Percentiles rank a stretch among this genome's conserved stretches.
Evolutionary conservation across 2,888 invertebrate species (phyloP).

Genomic region (Drosophila acutilabella): DNA sequence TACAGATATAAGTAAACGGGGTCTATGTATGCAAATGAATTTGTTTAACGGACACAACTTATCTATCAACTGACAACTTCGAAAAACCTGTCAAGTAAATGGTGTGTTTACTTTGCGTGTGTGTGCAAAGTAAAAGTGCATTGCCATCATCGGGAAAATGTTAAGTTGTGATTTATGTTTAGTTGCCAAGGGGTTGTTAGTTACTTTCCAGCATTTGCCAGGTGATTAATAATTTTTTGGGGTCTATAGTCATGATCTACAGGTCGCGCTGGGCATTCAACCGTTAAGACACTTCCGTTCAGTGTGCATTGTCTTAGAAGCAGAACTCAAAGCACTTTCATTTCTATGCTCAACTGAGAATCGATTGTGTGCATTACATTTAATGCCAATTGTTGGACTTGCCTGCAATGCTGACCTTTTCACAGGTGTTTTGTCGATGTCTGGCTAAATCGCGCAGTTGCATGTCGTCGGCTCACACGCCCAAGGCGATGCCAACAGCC

Average conservation of each 20-base stretch:
- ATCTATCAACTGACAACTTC: slow-evolving; percentile 7
- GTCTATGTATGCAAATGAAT: slow-evolving; percentile 40
- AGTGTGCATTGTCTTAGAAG: slow-evolving; percentile 52
- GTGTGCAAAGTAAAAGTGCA: slow-evolving; percentile 37
- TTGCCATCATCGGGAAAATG: slow-evolving; percentile 24
- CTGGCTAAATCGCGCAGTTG: slow-evolving; percentile 16
- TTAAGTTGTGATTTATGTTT: slow-evolving; percentile 17
- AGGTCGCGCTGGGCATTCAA: slow-evolving; percentile 38
- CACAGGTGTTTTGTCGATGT: slow-evolving; percentile 16
- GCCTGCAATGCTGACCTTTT: slow-evolving; percentile 34
- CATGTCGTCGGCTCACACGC: slow-evolving; percentile 53
- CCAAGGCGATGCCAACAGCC: slow-evolving; percentile 57
- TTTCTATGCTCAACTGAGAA: slow-evolving; percentile 38
- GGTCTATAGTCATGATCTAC: slow-evolving; percentile 35
- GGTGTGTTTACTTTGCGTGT: background rate
- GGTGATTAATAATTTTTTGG: slow-evolving; percentile 32
- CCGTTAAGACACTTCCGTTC: slow-evolving; percentile 49
- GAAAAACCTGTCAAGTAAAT: slow-evolving; percentile 41
- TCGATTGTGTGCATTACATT: slow-evolving; percentile 43
- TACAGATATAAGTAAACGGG: slow-evolving; percentile 9
- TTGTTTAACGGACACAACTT: slow-evolving; percentile 28
- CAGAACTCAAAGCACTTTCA: slow-evolving; percentile 67
- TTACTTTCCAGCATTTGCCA: slow-evolving; percentile 25
- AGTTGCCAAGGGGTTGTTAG: slow-evolving; percentile 14
- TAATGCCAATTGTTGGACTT: slow-evolving; percentile 41